Conservation (phyloP, 2,797 vertebrate genomes). For the Artibeus lituratus region DNA sequence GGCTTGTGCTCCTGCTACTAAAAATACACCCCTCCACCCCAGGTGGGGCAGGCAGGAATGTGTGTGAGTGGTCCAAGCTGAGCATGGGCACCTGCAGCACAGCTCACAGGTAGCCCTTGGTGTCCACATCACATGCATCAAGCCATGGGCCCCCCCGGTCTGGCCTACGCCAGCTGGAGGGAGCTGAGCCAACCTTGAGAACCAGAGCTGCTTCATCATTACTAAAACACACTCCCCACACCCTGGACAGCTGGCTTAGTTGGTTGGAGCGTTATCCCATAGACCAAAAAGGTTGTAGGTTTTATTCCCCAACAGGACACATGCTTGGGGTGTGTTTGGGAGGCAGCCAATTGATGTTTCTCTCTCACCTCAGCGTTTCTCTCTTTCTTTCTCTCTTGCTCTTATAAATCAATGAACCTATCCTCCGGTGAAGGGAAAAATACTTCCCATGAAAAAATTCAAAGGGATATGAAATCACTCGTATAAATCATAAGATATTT, state of each 20-base stretch:
- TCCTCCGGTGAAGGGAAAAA: neutral
- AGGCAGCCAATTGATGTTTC: neutral
- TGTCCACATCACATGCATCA: neutral
- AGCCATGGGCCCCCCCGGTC: rapidly evolving
- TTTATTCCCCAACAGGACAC: neutral
- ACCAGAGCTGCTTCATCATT: neutral
- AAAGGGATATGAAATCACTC: rapidly evolving
- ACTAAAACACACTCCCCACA: neutral
- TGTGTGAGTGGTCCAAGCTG: rapidly evolving
- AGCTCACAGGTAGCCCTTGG: neutral
- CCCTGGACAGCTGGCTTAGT: neutral
- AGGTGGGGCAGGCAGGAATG: neutral
- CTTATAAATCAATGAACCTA: neutral
- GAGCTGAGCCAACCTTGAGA: neutral
- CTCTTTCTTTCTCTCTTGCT: neutral
- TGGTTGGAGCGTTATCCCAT: neutral
- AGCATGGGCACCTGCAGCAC: rapidly evolving
- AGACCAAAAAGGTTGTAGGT: neutral
- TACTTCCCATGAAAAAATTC: neutral
- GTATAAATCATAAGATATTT: neutral
- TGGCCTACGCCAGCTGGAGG: rapidly evolving
- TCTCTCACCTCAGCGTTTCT: neutral
- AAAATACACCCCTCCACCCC: rapidly evolving
- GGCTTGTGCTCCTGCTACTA: rapidly evolving
- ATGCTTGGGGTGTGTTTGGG: neutral